Evolutionary conservation across 2,797 vertebrate species (phyloP), one percentile per base, ranked within the genome.

Genomic region (Acrossocheilus wenchowensis): DNA sequence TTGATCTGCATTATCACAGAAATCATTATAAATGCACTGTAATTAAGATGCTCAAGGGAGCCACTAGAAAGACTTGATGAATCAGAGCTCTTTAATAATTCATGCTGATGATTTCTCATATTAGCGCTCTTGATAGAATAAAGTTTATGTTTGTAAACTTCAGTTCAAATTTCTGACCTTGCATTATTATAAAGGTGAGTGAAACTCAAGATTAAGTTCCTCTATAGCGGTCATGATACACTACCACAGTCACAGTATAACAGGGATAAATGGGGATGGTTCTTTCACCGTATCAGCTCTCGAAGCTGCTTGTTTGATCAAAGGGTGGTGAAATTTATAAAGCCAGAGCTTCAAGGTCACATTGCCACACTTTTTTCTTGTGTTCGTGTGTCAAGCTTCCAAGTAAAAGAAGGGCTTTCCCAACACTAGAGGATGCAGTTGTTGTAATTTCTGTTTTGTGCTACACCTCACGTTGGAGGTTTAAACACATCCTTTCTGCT

Each of bases 21-120:
- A 78, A 90, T 84, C 34, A 34, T 88, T 88, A 72, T 78, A 87
- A 88, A 69, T 66, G 86, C 87, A 81, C 81, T 82, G 83, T 82
- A 81, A 86, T 75, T 86, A 82, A 81, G 88, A 88, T 75, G 82
- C 91, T 86, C 81, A 36, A 34, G 78, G 77, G 88, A 86, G 23
- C 79, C 83, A 39, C 69, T 30, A 11, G 69, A 84, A 87, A 71
- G 48, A 60, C 89, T 89, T 90, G 88, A 92, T 84, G 23, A 81
- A 86, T 84, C 72, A 66, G 75, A 80, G 23, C 88, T 83, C 84
- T 92, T 88, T 88, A 86, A 94, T 91, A 93, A 93, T 93, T 87
- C 87, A 93, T 88, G 84, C 87, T 86, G 5, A 87, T 81, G 86
- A 69, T 79, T 79, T 78, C 81, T 85, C 72, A 84, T 85, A 87